phyloP scores from a whole-genome alignment of 2,888 invertebrate species.

The Pachydiplax longipennis region DNA sequence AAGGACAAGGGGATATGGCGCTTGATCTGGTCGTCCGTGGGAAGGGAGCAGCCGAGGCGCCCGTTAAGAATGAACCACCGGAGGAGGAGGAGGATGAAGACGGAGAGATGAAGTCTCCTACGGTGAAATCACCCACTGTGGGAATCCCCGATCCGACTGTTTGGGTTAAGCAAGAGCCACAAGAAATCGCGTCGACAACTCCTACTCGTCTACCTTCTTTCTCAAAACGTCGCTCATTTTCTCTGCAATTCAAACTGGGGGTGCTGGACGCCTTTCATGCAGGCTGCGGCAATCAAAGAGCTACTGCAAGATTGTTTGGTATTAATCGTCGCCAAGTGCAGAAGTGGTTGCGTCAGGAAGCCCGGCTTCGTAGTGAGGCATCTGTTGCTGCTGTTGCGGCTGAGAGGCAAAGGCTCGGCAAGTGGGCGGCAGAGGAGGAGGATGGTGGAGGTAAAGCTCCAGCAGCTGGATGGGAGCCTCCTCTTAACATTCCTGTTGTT shows the following conservation, averaged over 20 bases:
- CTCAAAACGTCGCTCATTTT: conserved; percentile 59
- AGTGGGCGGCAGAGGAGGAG: conserved; percentile 50
- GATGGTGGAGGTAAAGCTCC: conserved; percentile 5
- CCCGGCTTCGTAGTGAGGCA: conserved; percentile 58
- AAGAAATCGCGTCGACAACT: conserved; percentile 10
- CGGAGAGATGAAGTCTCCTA: conserved; percentile 8
- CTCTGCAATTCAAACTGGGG: conserved; percentile 61
- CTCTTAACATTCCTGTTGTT: conserved; percentile 24
- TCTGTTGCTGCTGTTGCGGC: conserved; percentile 49
- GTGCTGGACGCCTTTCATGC: conserved; percentile 62
- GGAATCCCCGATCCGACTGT: neutral
- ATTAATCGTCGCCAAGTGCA: conserved; percentile 64
- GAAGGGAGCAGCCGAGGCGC: neutral
- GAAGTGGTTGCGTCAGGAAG: conserved; percentile 63
- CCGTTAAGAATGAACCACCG: conserved; percentile 8
- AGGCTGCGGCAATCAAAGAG: conserved; percentile 62
- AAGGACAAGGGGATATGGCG: conserved; percentile 22
- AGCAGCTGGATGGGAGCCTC: conserved; percentile 4
- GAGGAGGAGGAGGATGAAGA: conserved; percentile 38
- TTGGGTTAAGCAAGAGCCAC: conserved; percentile 35
- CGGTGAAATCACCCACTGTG: neutral
- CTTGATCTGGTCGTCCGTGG: conserved; percentile 16
- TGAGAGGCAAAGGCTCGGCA: conserved; percentile 58
- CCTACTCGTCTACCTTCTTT: conserved; percentile 28
- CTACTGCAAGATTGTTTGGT: conserved; percentile 63